Conservation (phyloP, 2,113 vertebrate genomes). For the Camelus bactrianus region DNA sequence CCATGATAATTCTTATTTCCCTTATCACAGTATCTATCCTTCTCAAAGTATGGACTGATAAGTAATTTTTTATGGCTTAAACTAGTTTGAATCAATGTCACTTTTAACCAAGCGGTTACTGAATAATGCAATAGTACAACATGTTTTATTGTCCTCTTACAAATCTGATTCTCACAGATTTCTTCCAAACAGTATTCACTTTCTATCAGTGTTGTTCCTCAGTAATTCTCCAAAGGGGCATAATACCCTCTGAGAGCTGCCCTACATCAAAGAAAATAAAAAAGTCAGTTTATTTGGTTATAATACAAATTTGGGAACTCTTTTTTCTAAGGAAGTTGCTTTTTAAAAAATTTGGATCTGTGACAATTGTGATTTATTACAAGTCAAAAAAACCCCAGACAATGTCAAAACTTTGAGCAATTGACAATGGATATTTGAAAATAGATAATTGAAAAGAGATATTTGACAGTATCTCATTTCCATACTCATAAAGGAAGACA, state of each 20-base stretch:
- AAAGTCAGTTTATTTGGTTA: not conserved
- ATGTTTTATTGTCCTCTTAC: no score
- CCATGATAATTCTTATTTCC: no score
- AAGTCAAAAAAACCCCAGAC: conserved; percentile 40
- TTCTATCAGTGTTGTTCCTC: no score
- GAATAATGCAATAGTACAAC: no score
- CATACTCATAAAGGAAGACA: conserved; percentile 14
- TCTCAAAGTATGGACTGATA: not conserved
- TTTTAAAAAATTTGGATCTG: not conserved
- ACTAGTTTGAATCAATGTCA: not conserved
- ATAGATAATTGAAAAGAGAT: conserved; percentile 8
- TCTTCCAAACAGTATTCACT: no score
- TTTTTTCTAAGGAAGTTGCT: not conserved
- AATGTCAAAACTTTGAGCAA: conserved; percentile 47
- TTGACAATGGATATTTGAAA: conserved; percentile 42
- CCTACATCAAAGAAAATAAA: no score
- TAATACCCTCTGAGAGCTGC: no score
- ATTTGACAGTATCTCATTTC: conserved; percentile 1
- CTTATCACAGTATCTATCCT: not conserved
- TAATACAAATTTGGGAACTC: not conserved
- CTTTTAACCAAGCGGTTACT: not conserved
- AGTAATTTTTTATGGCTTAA: not conserved
- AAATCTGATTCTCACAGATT: no score
- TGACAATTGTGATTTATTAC: not conserved
- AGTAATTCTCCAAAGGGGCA: no score